Evolutionary conservation across 2,888 invertebrate species (phyloP).

Genomic region (Sericinus montela): DNA sequence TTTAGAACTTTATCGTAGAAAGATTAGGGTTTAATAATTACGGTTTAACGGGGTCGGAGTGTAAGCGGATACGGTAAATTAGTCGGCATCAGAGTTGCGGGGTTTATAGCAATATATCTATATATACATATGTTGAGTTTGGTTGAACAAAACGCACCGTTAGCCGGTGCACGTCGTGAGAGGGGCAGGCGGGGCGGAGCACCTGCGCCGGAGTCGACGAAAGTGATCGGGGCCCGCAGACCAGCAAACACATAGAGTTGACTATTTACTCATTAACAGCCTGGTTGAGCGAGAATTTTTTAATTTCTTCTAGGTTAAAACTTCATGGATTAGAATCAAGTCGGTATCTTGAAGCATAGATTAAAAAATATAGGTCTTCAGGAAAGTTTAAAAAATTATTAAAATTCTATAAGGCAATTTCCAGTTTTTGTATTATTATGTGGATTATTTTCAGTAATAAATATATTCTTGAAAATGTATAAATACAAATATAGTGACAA

Average conservation of each 20-base stretch:
- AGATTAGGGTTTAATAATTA: background rate
- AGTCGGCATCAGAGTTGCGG: slow-evolving; percentile 23
- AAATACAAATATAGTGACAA: no score
- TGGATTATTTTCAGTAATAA: no score
- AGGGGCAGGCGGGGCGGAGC: slow-evolving; percentile 24
- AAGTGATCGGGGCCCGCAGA: slow-evolving; percentile 40
- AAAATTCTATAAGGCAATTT: no score
- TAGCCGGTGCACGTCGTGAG: slow-evolving; percentile 28
- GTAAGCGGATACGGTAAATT: slow-evolving; percentile 21
- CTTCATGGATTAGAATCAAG: no score
- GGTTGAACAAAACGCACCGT: slow-evolving; percentile 53
- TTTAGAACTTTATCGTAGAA: slow-evolving; percentile 9
- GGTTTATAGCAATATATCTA: slow-evolving; percentile 18
- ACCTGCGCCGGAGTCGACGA: slow-evolving; percentile 44
- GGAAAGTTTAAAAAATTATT: no score
- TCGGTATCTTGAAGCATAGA: no score
- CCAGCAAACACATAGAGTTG: slow-evolving; percentile 34
- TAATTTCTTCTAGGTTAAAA: no score
- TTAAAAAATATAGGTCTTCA: no score
- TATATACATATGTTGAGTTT: slow-evolving; percentile 33
- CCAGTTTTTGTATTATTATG: no score
- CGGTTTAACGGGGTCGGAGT: background rate
- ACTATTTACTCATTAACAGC: background rate
- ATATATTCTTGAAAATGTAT: no score
- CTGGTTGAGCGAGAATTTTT: no score